Evolutionary conservation across 2,888 invertebrate species (phyloP), one percentile per base, ranked within the genome.

Genomic region (Drosophila percnosoma): DNA sequence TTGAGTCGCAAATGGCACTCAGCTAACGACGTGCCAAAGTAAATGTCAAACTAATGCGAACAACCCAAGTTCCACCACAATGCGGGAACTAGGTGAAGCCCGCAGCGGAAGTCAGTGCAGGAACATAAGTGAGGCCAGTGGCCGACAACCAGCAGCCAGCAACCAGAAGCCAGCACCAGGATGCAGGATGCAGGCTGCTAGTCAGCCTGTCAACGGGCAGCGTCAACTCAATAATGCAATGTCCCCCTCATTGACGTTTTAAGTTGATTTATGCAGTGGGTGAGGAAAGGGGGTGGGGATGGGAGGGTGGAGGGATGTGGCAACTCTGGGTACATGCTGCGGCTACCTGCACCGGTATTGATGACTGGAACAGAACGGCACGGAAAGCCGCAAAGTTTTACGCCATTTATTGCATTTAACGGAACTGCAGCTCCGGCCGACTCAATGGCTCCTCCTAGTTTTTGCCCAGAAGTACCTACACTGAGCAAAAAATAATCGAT

Each of bases 31-130:
- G 80, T 90, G 85, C 89, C 86, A 80, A 85, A 85, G 85, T 85
- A 90, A 90, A 85, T 85, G 85, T 88, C 90, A 85, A 85, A 90
- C 85, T 85, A 85, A 85, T 85, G 90, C 90, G 88, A 74, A 68
- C 71, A 82, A 66, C 65, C 82, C 58, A 73, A 81, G 82, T 69
- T 66, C 61, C 68, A 81, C 78, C 78, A 73, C 82, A 78, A 64
- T 81, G 78, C 82, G 73, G 78, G 68, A 53, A 52, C 64, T 73
- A 77, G 73, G 61, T 68, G 60, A 42, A 72, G 57, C 55, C 36
- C 24, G 40, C 33, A 48, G 31, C 66, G 73, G 58, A 73, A 73
- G 73, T 63, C 48, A 55, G 29, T 49, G 40, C 45, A 21, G 65
- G 61, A 49, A 38, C 40, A 45, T 21, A 33, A 31, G 15, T 33